Evolutionary conservation across 1,140 invertebrate genomes (phyloP).

Genomic region (Procambarus clarkii): DNA sequence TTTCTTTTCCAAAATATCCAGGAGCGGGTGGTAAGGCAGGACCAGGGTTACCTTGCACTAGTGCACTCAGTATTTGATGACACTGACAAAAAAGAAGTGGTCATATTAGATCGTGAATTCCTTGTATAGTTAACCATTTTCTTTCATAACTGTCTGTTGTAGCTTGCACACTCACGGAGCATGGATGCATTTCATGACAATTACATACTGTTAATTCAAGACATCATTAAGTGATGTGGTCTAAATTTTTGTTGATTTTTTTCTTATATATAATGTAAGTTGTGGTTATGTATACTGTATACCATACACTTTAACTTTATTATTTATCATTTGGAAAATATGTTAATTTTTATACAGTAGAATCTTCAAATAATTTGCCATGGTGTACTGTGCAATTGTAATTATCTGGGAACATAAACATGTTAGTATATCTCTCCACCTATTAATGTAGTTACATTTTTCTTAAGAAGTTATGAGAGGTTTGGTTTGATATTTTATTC

Average conservation of each 20-base stretch:
- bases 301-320: too few species aligned
- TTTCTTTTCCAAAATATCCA: slow-evolving; percentile 55
- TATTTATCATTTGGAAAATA: too few species aligned
- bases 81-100: slow-evolving; percentile 29
- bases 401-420: too few species aligned
- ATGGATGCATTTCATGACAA: slow-evolving; percentile 18
- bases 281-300: background rate
- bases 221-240: background rate
- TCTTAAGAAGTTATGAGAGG: too few species aligned
- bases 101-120: slow-evolving; percentile 34
- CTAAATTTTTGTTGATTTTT: background rate
- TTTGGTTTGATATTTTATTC: too few species aligned
- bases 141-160: slow-evolving; percentile 41
- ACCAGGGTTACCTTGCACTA: slow-evolving; percentile 49
- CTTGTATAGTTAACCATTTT: slow-evolving; percentile 23
- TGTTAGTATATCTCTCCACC: too few species aligned
- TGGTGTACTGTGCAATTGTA: too few species aligned
- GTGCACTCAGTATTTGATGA: slow-evolving; percentile 57
- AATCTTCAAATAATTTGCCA: too few species aligned
- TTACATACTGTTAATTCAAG: background rate
- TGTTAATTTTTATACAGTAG: too few species aligned
- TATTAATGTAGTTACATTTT: too few species aligned
- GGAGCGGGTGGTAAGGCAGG: slow-evolving; percentile 66
- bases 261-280: too few species aligned
- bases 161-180: slow-evolving; percentile 31